Percentiles rank a stretch among this genome's conserved stretches.
phyloP scores from a whole-genome alignment of 2,797 vertebrate species.

The Gymnodraco acuticeps region DNA sequence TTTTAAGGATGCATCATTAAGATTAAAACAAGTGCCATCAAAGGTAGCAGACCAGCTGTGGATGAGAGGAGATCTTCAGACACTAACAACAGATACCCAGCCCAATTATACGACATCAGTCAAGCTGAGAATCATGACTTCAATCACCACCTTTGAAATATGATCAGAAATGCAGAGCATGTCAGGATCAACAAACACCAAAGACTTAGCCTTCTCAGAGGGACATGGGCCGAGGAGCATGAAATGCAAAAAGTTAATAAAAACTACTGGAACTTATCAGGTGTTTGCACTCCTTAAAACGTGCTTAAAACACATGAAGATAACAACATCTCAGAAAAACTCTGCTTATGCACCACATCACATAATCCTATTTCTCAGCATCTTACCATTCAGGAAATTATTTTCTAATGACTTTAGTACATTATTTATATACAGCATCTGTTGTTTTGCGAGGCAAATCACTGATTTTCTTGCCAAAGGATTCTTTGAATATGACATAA shows the following conservation, averaged over 20 bases:
- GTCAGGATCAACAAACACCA: conserved; percentile 70
- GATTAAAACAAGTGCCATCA: conserved; percentile 76
- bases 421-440: conserved; percentile 83
- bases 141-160: conserved; percentile 79
- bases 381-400: conserved; percentile 73
- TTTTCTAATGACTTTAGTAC: conserved; percentile 78
- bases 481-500: conserved; percentile 66
- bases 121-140: conserved; percentile 71
- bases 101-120: conserved; percentile 78
- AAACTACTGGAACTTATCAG: conserved; percentile 41
- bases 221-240: conserved; percentile 30
- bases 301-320: conserved; percentile 21
- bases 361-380: conserved; percentile 12
- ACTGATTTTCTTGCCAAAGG: conserved; percentile 72
- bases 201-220: conserved; percentile 37
- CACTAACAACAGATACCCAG: conserved; percentile 70
- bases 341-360: conserved; percentile 31
- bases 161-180: conserved; percentile 73
- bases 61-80: conserved; percentile 70
- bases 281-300: conserved; percentile 39
- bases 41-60: conserved; percentile 72
- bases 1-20: conserved; percentile 52
- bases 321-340: not conserved
- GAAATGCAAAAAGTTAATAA: conserved; percentile 48
- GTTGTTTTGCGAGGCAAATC: conserved; percentile 69